Evolutionary conservation across 2,888 invertebrate genomes (phyloP).

Genomic region (Maniola hyperantus): DNA sequence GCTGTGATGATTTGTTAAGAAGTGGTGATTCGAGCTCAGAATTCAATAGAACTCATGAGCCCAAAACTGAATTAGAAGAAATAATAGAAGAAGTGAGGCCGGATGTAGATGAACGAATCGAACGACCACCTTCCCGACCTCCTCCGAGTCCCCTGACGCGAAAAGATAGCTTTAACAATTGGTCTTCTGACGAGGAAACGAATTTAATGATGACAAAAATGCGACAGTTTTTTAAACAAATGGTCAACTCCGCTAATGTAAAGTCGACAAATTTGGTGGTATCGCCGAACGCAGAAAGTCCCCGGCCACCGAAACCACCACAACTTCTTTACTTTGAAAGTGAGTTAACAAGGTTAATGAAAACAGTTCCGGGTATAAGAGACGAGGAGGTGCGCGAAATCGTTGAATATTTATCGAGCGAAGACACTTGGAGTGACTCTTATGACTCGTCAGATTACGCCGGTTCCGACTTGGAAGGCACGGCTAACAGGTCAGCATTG

Average conservation of each 20-base stretch:
- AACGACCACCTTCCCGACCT: conserved; percentile 77
- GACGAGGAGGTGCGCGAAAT: conserved; percentile 96
- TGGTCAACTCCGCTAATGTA: conserved; percentile 87
- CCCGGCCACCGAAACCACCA: conserved; percentile 89
- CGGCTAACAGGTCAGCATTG: conserved; percentile 85
- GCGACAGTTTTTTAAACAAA: conserved; percentile 95
- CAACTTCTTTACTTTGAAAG: conserved; percentile 95
- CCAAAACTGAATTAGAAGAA: conserved; percentile 82
- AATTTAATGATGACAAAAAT: conserved; percentile 98
- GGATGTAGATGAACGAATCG: conserved; percentile 76
- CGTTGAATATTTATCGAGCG: conserved; percentile 95
- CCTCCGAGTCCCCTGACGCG: conserved; percentile 85
- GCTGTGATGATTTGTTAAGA: conserved; percentile 92
- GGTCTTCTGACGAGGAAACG: conserved; percentile 97
- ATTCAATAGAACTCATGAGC: conserved; percentile 75
- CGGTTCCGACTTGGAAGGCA: conserved; percentile 92
- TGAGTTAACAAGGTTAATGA: conserved; percentile 94
- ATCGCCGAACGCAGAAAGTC: conserved; percentile 81
- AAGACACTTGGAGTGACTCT: conserved; percentile 96
- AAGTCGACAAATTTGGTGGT: conserved; percentile 77
- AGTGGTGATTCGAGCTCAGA: conserved; percentile 83
- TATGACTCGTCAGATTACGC: conserved; percentile 96
- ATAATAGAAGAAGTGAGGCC: conserved; percentile 83
- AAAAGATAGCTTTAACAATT: conserved; percentile 96
- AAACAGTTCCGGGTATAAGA: conserved; percentile 94